Base-by-base conservation (phyloP, 2,113 vertebrate genomes). In the Lophius piscatorius region DNA sequence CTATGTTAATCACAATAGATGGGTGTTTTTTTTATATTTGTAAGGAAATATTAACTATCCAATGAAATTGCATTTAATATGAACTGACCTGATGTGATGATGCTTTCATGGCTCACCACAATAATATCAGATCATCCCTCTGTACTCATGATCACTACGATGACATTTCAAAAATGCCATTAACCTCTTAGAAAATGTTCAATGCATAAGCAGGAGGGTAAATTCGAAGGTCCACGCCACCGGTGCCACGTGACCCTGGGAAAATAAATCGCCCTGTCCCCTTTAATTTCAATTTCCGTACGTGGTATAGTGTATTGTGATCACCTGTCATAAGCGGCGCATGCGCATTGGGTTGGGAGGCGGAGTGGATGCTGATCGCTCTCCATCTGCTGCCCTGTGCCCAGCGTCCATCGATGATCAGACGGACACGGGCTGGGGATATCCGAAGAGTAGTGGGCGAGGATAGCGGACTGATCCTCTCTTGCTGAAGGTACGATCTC, bases 251-350 rank as follows among this genome's bases (percentile, higher is more conserved):
- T 68, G 75, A 74, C 78, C 63, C 38, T 4, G 17, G 31, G 45
- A 46, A 66, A 68, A 70, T 72, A 76, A 81, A 82, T 74, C 64
- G 51, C 58, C 67, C 24, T 81, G 86, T 88, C 83, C 78, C 77
- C 87, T 91, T 92, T 92, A 92, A 92, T 89, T 89, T 78, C 63
- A 82, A 78, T 89, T 81, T 87, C 84, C 80, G 65, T 74, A 78
- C 78, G 78, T 84, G 88, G 89, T 88, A 82, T 84, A 86, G n/a
- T n/a, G n/a, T 82, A 85, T 83, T 82, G 83, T 89, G 88, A 91
- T 89, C 90, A 86, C 81, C 90, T 88, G 90, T 85, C 86, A 86
- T 68, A 62, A 29, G 38, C 14, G 0, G 89, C 83, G 92, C 94
- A 87, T 92, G 95, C 94, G 94, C 93, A 79, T 21, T 78, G 62